These are phyloP conservation scores for Latrodectus elegans DNA, from an alignment of 2,888 invertebrate genomes.

Conservation along the genomic window DNA sequence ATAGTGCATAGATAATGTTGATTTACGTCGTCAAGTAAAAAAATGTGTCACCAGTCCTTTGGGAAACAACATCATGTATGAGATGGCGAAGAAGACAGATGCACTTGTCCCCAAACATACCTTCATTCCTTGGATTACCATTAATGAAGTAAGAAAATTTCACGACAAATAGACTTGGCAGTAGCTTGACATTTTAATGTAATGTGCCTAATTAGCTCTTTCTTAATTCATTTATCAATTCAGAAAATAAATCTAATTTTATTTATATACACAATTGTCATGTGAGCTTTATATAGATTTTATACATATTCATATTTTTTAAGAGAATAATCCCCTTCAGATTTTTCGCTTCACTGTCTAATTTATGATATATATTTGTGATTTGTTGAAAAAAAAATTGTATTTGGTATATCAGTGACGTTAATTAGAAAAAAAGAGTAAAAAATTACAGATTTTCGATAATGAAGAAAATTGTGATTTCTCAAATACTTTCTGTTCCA, in stretches of 20 bases:
- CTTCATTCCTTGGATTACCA: slow-evolving; percentile 64
- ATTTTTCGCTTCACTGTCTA: too few relatives aligned
- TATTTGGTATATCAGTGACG: too few relatives aligned
- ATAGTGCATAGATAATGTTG: slow-evolving; percentile 37
- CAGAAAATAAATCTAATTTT: too few relatives aligned
- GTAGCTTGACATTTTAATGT: not conserved
- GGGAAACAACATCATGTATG: slow-evolving; percentile 42
- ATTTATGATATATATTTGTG: too few relatives aligned
- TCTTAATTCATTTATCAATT: not conserved
- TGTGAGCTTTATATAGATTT: not conserved
- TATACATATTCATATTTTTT: not conserved
- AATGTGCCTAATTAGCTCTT: not conserved
- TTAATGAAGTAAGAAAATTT: slow-evolving; percentile 60
- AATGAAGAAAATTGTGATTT: too few relatives aligned
- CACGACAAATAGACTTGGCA: not conserved
- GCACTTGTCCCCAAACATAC: slow-evolving; percentile 38
- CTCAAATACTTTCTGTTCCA: too few relatives aligned
- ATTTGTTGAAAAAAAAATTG: too few relatives aligned
- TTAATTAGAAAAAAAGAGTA: too few relatives aligned
- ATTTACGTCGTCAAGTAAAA: slow-evolving; percentile 47
- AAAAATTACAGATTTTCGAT: too few relatives aligned
- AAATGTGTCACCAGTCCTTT: slow-evolving; percentile 44
- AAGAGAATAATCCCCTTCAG: not conserved
- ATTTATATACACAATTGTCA: not conserved
- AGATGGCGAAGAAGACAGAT: slow-evolving; percentile 64